These are phyloP conservation scores for Anhinga anhinga DNA, from an alignment of 2,113 vertebrate species.

Conservation along the genomic window DNA sequence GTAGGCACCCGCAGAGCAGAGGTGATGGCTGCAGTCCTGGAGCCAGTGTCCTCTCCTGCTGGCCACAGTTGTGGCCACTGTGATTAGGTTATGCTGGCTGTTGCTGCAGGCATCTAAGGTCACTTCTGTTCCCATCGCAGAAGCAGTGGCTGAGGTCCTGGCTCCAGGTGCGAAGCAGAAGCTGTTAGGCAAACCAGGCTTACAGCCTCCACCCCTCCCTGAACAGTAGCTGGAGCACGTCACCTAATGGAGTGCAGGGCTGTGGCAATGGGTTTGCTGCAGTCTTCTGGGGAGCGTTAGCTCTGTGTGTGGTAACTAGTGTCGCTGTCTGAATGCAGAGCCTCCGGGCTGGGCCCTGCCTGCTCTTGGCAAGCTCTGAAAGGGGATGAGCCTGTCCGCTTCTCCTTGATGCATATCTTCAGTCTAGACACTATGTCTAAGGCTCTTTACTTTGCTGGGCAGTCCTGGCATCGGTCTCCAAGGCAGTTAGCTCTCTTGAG, in stretches of 20 bases:
- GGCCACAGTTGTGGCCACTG: neutral
- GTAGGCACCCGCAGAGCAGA: neutral
- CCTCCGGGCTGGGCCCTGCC: slow-evolving; percentile 37
- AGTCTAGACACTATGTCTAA: slow-evolving; percentile 39
- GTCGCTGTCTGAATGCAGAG: slow-evolving; percentile 20
- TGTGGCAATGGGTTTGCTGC: slow-evolving; percentile 37
- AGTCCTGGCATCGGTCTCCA: neutral
- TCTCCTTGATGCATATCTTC: slow-evolving; percentile 2
- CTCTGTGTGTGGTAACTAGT: slow-evolving; percentile 26
- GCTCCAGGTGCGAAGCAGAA: neutral
- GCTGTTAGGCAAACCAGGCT: neutral
- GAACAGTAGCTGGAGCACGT: neutral
- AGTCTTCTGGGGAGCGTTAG: slow-evolving; percentile 11
- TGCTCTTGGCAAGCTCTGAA: slow-evolving; percentile 47
- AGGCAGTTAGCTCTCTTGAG: neutral
- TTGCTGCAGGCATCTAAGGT: neutral
- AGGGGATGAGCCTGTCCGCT: slow-evolving; percentile 10
- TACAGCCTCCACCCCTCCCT: neutral
- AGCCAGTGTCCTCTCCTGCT: neutral
- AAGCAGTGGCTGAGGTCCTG: neutral
- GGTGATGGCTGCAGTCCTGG: neutral
- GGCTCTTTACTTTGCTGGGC: neutral
- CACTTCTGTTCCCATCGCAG: neutral
- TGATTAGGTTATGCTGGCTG: neutral
- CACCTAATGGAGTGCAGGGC: neutral